Base-by-base conservation (phyloP, 1,140 invertebrate genomes). In the Ctenoplectra terminalis region DNA sequence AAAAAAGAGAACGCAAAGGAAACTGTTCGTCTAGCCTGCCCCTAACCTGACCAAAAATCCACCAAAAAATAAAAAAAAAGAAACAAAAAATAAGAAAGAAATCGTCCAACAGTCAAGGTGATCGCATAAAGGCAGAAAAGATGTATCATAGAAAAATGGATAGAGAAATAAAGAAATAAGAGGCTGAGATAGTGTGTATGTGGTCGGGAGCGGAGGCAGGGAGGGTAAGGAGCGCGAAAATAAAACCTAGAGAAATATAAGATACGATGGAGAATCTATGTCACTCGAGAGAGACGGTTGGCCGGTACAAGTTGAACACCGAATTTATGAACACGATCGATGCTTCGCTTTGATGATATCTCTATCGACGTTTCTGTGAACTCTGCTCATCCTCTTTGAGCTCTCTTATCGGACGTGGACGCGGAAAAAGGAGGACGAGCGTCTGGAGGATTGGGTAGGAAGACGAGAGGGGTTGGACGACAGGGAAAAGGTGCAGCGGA, bases 251-350 rank as follows among this genome's bases (percentile, higher is more conserved):
- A 58, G 58, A 70, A 61, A 79, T 82, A 72, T 74, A 76, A 75
- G 52, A 52, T 60, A 70, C 76, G 76, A 78, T 71, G 31, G 73
- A 67, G 67, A 84, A 84, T 87, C 71, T 83, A 87, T 75, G 72
- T 63, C 67, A 56, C 48, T 72, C 58, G 17, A 64, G 71, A 63
- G 60, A 72, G 34, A 52, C 63, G 54, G 56, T 54, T 75, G 63
- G 37, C 9, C 54, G 34, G 50, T 84, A 81, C 80, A 58, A 84
- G 77, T 84, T 61, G 81, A 81, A 85, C 85, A 84, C 76, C 74
- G 81, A 88, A 87, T 87, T 87, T 89, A 88, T 83, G 85, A 85
- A 85, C 79, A 79, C 79, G 86, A 89, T 88, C 87, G 87, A 85
- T 82, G 61, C 54, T 82, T 69, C 81, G 52, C 63, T 88, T 83